These are phyloP conservation scores for Sitta europaea DNA, from an alignment of 2,113 vertebrate genomes.

Conservation along the genomic window DNA sequence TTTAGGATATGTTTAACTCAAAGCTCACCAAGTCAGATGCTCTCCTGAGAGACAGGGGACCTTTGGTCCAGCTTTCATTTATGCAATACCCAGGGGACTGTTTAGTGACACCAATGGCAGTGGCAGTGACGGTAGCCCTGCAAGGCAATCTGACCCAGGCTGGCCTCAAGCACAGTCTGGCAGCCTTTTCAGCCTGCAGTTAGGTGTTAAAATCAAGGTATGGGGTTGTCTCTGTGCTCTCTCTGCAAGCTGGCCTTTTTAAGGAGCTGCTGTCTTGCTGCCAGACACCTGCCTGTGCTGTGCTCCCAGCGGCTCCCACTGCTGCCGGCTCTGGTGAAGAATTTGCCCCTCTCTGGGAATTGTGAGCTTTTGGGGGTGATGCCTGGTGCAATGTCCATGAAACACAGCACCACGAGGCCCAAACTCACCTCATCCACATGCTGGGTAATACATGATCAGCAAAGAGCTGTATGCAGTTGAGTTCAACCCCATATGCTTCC, in stretches of 20 bases:
- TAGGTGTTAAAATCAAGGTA: neutral
- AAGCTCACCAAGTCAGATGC: neutral
- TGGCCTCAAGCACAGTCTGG: neutral
- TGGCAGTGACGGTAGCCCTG: neutral
- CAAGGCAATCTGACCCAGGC: neutral
- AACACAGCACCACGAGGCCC: accelerated
- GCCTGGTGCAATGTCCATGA: neutral
- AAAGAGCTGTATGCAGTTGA: neutral
- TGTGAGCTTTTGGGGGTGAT: accelerated
- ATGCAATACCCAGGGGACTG: neutral
- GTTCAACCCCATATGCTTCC: accelerated
- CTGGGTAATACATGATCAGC: neutral
- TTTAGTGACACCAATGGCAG: neutral
- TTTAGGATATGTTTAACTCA: neutral
- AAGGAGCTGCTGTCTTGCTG: neutral
- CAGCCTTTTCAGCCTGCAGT: neutral
- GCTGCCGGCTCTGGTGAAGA: neutral
- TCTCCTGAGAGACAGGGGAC: neutral
- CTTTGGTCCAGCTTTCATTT: neutral
- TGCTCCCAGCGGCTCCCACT: accelerated
- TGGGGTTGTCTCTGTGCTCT: neutral
- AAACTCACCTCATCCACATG: neutral
- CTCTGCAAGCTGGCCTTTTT: neutral
- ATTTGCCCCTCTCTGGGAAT: neutral
- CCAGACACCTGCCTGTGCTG: neutral